phyloP scores from a whole-genome alignment of 2,797 vertebrate species.

The Morelia viridis region DNA sequence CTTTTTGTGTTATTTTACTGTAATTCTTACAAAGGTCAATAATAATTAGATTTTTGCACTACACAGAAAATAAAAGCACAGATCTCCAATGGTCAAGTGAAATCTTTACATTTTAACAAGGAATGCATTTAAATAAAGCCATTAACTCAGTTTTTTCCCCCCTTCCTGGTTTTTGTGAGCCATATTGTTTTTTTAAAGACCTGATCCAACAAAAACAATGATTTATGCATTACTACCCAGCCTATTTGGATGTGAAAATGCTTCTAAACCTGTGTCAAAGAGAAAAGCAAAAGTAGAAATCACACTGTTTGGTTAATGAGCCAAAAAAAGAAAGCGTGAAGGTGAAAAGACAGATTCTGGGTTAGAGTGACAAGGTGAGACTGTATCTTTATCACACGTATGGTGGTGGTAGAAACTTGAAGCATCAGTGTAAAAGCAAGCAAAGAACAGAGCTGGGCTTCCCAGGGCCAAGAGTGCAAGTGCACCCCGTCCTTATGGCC shows the following conservation, averaged over 20 bases:
- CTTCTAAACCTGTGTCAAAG: constrained; percentile 48
- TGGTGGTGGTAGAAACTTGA: not conserved
- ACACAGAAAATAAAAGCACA: constrained; percentile 27
- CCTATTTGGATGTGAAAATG: constrained; percentile 40
- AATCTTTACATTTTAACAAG: constrained; percentile 20
- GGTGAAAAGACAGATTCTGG: constrained; percentile 74
- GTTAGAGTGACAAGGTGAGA: constrained; percentile 81
- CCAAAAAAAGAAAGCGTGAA: constrained; percentile 74
- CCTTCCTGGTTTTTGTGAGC: constrained; percentile 18
- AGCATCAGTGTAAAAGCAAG: constrained; percentile 33
- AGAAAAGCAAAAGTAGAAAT: constrained; percentile 70
- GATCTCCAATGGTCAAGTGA: not conserved
- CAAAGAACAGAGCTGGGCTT: constrained; percentile 30
- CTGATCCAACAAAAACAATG: constrained; percentile 51
- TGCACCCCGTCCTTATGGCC: constrained; percentile 47
- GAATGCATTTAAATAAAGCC: constrained; percentile 36
- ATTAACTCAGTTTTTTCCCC: not conserved
- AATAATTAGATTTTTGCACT: not conserved
- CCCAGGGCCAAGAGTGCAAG: constrained; percentile 28
- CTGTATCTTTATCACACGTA: constrained; percentile 74
- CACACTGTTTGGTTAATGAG: constrained; percentile 78
- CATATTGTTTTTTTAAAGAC: constrained; percentile 48
- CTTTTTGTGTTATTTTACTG: not conserved
- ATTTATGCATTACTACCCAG: constrained; percentile 47
- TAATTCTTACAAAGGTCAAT: not conserved